Evolutionary conservation across 2,797 vertebrate genomes (phyloP).

Genomic region (Melanotaenia pygmaea): DNA sequence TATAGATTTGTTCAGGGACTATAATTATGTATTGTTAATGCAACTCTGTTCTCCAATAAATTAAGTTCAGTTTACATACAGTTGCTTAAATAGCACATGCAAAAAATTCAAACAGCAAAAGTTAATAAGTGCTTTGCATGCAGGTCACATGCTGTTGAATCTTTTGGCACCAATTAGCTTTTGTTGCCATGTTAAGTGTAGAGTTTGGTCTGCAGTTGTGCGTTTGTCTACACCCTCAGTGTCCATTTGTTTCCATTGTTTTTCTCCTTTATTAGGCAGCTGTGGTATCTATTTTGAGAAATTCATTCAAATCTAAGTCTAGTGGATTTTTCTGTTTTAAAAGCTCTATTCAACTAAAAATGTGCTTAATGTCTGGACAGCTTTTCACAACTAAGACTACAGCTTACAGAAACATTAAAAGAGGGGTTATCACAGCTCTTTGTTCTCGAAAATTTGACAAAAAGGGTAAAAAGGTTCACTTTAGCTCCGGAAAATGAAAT

Average conservation of each 20-base stretch:
- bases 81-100: conserved; percentile 53
- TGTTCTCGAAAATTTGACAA: conserved; percentile 17
- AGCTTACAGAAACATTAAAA: conserved; percentile 39
- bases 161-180: conserved; percentile 62
- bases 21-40: conserved; percentile 57
- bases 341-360: conserved; percentile 52
- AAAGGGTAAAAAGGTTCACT: conserved; percentile 15
- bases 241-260: conserved; percentile 64
- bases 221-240: conserved; percentile 54
- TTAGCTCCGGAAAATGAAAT: conserved; percentile 13
- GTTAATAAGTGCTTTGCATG: conserved; percentile 49
- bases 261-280: conserved; percentile 60
- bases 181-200: conserved; percentile 59
- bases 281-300: conserved; percentile 55
- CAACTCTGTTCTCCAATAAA: conserved; percentile 56
- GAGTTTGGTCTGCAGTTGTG: conserved; percentile 61
- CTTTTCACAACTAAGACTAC: conserved; percentile 34
- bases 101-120: conserved; percentile 21
- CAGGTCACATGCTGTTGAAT: conserved; percentile 52
- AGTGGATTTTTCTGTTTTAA: conserved; percentile 35
- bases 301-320: conserved; percentile 46
- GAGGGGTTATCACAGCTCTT: conserved; percentile 14
- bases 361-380: conserved; percentile 31
- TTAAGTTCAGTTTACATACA: conserved; percentile 55
- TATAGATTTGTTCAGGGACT: conserved; percentile 4